Base-by-base conservation (phyloP, 1,140 invertebrate species). In the Drosophila bifasciata region DNA sequence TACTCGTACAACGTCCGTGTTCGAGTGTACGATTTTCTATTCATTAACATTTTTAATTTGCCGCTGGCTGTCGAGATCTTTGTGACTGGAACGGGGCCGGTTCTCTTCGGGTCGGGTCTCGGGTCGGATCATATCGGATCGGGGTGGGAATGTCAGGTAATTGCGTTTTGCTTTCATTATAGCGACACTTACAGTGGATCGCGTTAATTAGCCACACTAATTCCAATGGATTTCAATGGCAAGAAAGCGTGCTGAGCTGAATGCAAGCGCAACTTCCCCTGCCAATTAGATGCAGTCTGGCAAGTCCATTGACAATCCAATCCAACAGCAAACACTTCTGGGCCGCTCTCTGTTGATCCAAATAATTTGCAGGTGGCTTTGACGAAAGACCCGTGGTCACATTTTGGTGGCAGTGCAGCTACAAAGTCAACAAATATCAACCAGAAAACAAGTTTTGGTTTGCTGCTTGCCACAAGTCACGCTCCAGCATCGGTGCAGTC, bases 21-120 rank as follows among this genome's bases (percentile, higher is more conserved):
- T 25, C 45, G 23, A 16, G 46, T 68, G 40, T 62, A 60, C 79
- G 72, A 59, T 79, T 85, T 85, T 79, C 62, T 85, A 79, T 79
- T 85, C 70, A 85, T 85, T 85, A 85, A 76, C 76, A 79, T 85
- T 85, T 75, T 79, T 85, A 79, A 79, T 84, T 79, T 76, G 61
- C 55, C 44, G 76, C 58, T 70, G 58, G 46, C 46, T 62, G 57
- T 49, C 49, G 23, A 9, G 16, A 48, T 36, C 11, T 53, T 40
- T 43, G 64, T 17, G 49, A 60, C 70, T n/a, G 59, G 55, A 77
- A 67, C 57, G 61, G 55, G 67, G 68, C 59, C 71, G 61, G 44
- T 61, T 56, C 40, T 63, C 32, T 11, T 17, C 25, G 17, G 16
- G 41, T 51, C 32, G 32, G 32, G 44, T 52, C 17, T 52, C 17